A percentile compares a stretch with the other conserved stretches of the same genome.
These are phyloP conservation scores for Monoplex corrugatus DNA, from an alignment of 2,888 invertebrate genomes.

Conservation along the genomic window DNA sequence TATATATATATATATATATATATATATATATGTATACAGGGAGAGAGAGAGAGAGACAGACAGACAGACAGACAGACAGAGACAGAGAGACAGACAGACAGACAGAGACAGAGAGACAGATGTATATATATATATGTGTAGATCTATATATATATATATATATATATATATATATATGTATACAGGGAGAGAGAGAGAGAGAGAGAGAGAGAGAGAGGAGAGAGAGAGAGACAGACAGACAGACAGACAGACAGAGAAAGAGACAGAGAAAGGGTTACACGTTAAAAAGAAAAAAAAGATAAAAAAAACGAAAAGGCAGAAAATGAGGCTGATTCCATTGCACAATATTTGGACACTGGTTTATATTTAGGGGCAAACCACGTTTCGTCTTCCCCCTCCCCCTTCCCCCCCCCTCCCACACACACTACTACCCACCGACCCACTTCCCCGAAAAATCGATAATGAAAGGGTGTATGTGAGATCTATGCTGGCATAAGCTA, in stretches of 20 bases:
- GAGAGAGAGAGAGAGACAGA: not conserved
- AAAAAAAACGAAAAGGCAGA: too few species aligned
- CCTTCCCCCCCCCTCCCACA: too few species aligned
- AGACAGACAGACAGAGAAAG: conserved; percentile 23
- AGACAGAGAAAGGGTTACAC: not conserved
- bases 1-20: not conserved
- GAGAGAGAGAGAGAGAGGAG: conserved; percentile 28
- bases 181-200: conserved; percentile 9
- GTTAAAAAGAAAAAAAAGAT: too few species aligned
- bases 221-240: conserved; percentile 12
- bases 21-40: too few species aligned
- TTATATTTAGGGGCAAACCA: too few species aligned
- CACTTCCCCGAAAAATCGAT: too few species aligned
- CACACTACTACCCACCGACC: too few species aligned
- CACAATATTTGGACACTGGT: too few species aligned
- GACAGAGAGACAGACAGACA: not conserved
- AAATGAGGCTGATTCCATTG: too few species aligned
- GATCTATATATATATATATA: not conserved
- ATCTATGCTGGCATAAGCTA: too few species aligned
- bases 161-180: not conserved
- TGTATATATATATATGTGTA: not conserved
- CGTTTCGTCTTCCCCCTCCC: too few species aligned
- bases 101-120: not conserved
- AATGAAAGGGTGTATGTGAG: too few species aligned
- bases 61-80: not conserved